These are phyloP conservation scores for Metopolophium dirhodum DNA, from an alignment of 1,140 invertebrate genomes.

Conservation along the genomic window DNA sequence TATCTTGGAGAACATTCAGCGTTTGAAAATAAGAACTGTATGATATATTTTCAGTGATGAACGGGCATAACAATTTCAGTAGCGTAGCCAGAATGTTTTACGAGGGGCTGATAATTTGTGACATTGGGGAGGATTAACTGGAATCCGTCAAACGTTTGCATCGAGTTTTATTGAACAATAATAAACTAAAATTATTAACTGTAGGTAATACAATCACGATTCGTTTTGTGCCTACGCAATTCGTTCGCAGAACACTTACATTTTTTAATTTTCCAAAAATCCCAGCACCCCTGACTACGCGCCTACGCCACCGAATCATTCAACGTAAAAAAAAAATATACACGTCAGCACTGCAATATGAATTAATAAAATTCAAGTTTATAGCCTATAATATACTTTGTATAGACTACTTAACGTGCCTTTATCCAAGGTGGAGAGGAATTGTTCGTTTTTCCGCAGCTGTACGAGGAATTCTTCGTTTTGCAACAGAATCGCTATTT, in stretches of 20 bases:
- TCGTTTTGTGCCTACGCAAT: too few relatives aligned
- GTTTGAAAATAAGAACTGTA: too few relatives aligned
- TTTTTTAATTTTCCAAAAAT: too few relatives aligned
- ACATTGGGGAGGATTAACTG: neutral
- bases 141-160: neutral
- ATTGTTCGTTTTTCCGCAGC: conserved; percentile 86
- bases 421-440: conserved; percentile 83
- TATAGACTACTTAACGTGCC: conserved; percentile 63
- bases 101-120: neutral
- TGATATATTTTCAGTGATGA: neutral
- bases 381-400: neutral
- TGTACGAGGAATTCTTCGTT: conserved; percentile 93
- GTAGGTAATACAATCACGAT: too few relatives aligned
- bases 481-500: conserved; percentile 86
- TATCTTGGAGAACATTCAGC: too few relatives aligned
- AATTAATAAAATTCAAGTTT: neutral
- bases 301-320: too few relatives aligned
- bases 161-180: neutral
- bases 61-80: neutral
- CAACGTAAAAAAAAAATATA: too few relatives aligned
- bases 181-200: neutral
- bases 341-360: too few relatives aligned
- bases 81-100: too few relatives aligned
- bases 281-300: too few relatives aligned
- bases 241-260: too few relatives aligned